A percentile compares a stretch with the other conserved stretches of the same genome.
These are phyloP conservation scores for Dolichomitus sp. DNA, from an alignment of 2,888 invertebrate species.

Conservation along the genomic window DNA sequence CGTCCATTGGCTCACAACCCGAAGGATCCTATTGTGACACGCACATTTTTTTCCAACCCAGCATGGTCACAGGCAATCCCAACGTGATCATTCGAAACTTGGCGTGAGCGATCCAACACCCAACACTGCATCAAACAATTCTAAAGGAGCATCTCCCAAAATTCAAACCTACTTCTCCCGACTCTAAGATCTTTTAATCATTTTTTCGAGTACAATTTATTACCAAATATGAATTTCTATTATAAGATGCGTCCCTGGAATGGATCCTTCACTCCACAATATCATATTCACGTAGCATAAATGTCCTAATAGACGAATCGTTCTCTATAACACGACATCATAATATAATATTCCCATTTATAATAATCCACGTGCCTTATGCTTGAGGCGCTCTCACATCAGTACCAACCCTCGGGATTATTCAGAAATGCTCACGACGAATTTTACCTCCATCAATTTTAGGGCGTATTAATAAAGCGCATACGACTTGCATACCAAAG, in stretches of 20 bases:
- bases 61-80: constrained; percentile 45
- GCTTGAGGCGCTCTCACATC: constrained; percentile 2
- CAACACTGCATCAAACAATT: constrained; percentile 45
- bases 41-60: constrained; percentile 53
- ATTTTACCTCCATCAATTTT: constrained; percentile 62
- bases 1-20: constrained; percentile 60
- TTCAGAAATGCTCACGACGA: constrained; percentile 49
- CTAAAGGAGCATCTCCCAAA: constrained; percentile 37
- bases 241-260: background rate
- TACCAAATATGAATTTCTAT: background rate
- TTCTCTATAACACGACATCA: background rate
- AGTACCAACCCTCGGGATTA: constrained; percentile 28
- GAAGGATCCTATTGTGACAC: constrained; percentile 57
- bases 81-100: constrained; percentile 52
- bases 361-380: constrained; percentile 55
- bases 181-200: constrained; percentile 12
- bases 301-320: background rate
- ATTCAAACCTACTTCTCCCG: constrained; percentile 18
- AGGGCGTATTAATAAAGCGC: constrained; percentile 62
- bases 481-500: constrained; percentile 54
- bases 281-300: constrained; percentile 3
- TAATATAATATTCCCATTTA: constrained; percentile 47
- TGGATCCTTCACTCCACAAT: background rate
- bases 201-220: background rate
- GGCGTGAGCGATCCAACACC: constrained; percentile 50